Conservation (phyloP, 2,113 vertebrate genomes). For the Telmatochromis brachygnathus region DNA sequence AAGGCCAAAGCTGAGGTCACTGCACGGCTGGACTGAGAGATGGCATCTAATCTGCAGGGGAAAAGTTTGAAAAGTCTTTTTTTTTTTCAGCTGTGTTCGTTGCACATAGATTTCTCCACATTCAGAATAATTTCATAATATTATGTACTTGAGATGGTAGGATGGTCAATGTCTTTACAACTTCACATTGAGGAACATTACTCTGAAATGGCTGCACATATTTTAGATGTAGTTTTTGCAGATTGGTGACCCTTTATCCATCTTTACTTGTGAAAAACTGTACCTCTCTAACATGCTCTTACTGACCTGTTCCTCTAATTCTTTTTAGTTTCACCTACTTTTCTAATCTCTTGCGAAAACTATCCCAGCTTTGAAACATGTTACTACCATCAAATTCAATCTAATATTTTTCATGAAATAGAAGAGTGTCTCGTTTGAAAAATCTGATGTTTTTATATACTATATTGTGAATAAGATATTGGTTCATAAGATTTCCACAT, state of each 20-base stretch:
- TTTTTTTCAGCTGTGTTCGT: accelerated
- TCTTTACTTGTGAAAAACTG: neutral
- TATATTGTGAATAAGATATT: neutral
- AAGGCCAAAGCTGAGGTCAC: slow-evolving; percentile 69
- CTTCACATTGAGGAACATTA: neutral
- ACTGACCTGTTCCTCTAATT: neutral
- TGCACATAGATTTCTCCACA: neutral
- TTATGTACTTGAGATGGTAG: neutral
- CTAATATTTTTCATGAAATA: neutral
- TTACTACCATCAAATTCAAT: neutral
- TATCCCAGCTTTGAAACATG: neutral
- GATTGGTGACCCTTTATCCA: neutral
- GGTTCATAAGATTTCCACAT: neutral
- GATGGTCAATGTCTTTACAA: neutral
- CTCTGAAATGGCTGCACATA: neutral
- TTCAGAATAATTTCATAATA: neutral
- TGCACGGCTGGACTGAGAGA: slow-evolving; percentile 7
- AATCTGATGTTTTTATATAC: neutral
- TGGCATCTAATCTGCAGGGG: slow-evolving; percentile 13
- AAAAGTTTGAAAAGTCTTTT: neutral
- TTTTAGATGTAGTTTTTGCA: neutral
- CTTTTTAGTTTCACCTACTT: neutral
- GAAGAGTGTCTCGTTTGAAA: neutral
- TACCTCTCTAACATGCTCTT: neutral
- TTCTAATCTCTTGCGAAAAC: neutral